Evolutionary conservation across 2,888 invertebrate genomes (phyloP).

Genomic region (Stenolophus ochropezus): DNA sequence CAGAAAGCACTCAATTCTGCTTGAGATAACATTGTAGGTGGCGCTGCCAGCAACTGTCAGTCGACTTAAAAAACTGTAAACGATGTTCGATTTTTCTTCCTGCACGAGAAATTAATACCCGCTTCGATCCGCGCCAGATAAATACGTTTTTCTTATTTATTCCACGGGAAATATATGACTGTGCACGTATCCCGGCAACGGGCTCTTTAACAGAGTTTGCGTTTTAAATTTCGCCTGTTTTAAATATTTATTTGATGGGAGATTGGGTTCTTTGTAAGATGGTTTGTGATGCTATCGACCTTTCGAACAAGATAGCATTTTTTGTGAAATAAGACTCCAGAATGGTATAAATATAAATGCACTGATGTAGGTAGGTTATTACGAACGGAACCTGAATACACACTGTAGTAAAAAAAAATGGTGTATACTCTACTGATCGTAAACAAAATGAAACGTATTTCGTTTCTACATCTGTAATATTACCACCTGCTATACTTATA

Average conservation of each 20-base stretch:
- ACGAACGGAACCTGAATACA: not conserved
- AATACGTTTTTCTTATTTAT: slow-evolving; percentile 32
- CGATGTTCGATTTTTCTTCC: slow-evolving; percentile 16
- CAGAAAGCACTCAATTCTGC: not conserved
- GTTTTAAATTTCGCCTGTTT: slow-evolving; percentile 17
- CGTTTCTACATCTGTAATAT: too few species aligned
- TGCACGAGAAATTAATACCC: not conserved
- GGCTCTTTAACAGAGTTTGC: not conserved
- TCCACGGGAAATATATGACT: not conserved
- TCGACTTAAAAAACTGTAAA: slow-evolving; percentile 20
- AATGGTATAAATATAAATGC: not conserved
- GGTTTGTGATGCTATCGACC: not conserved
- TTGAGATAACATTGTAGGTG: not conserved
- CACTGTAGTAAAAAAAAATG: too few species aligned
- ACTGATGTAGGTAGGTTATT: not conserved
- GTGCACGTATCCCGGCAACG: not conserved
- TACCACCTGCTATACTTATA: too few species aligned
- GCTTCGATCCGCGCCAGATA: not conserved
- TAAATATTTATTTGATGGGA: slow-evolving; percentile 33
- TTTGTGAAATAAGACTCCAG: not conserved
- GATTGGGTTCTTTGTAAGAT: slow-evolving; percentile 17
- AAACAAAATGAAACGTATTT: too few species aligned
- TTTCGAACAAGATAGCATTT: slow-evolving; percentile 1
- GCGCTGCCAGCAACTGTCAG: slow-evolving; percentile 1
- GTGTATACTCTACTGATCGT: too few species aligned